Evolutionary conservation across 2,888 invertebrate genomes (phyloP).

Genomic region (Pilophorus perplexus): DNA sequence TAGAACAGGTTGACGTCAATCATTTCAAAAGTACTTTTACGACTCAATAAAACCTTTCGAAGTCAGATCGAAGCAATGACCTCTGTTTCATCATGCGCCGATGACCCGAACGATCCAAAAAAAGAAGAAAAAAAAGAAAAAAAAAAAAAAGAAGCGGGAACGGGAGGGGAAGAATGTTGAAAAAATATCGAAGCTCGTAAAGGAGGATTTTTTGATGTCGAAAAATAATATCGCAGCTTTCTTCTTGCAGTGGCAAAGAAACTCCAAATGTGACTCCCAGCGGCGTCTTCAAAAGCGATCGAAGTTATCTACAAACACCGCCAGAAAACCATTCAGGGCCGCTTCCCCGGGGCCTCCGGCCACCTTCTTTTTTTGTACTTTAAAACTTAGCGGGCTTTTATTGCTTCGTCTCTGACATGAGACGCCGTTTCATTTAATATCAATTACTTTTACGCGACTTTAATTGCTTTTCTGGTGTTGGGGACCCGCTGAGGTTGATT

Average conservation of each 20-base stretch:
- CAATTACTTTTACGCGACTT: constrained; percentile 45
- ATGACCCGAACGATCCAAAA: background rate
- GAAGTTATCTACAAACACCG: constrained; percentile 23
- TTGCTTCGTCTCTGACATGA: too few species aligned
- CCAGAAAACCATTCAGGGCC: constrained; percentile 10
- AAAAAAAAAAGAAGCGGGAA: background rate
- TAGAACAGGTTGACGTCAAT: too few species aligned
- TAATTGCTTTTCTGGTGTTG: constrained; percentile 41
- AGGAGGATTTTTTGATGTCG: background rate
- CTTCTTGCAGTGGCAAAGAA: background rate
- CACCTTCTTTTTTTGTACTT: constrained; percentile 10
- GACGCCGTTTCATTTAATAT: constrained; percentile 42
- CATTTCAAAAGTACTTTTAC: too few species aligned
- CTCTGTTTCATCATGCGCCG: background rate
- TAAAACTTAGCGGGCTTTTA: too few species aligned
- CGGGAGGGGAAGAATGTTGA: background rate
- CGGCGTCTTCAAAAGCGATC: constrained; percentile 22
- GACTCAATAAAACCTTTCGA: too few species aligned
- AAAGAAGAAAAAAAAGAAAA: background rate
- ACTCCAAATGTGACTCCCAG: background rate
- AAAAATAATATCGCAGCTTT: constrained; percentile 10
- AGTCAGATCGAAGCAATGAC: background rate
- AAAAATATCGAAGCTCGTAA: constrained; percentile 4
- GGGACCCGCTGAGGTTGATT: constrained; percentile 24
- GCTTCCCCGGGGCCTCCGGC: background rate